Percentiles rank a stretch among this genome's conserved stretches.
Conservation (phyloP, 2,797 vertebrate genomes). For the Pangasius macronema region DNA sequence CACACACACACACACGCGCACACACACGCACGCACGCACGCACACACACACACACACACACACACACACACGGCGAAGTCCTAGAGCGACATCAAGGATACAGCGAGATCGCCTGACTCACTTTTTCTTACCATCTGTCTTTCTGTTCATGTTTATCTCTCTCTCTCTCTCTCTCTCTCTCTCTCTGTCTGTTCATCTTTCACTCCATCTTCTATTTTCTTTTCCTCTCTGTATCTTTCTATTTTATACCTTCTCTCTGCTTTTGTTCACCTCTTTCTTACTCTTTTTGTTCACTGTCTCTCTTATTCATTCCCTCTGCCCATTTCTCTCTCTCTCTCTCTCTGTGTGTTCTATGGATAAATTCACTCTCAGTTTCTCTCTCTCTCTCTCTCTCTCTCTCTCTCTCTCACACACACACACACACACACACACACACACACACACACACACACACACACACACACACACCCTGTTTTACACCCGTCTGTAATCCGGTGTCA, state of each 20-base stretch:
- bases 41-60: conserved; percentile 5
- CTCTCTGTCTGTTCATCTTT: background rate
- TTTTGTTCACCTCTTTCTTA: too few relatives aligned
- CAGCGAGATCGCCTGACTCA: background rate
- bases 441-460: background rate
- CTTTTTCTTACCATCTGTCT: background rate
- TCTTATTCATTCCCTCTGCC: too few relatives aligned
- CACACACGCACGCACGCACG: background rate
- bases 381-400: background rate
- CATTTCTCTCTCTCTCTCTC: too few relatives aligned
- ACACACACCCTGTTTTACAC: conserved; percentile 43
- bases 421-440: background rate
- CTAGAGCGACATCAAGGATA: background rate
- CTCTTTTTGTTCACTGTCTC: too few relatives aligned
- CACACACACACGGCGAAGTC: background rate
- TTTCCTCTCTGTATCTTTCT: too few relatives aligned
- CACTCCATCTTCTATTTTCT: too few relatives aligned
- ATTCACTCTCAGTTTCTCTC: background rate
- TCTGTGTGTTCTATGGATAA: background rate
- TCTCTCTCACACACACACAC: background rate
- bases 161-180: background rate
- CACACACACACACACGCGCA: background rate
- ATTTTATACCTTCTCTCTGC: too few relatives aligned
- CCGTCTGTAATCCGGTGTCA: conserved; percentile 49
- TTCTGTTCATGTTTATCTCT: background rate